Percentiles rank a stretch among this genome's conserved stretches.
These are phyloP conservation scores for Thaleichthys pacificus DNA, from an alignment of 2,797 vertebrate species.

Conservation along the genomic window DNA sequence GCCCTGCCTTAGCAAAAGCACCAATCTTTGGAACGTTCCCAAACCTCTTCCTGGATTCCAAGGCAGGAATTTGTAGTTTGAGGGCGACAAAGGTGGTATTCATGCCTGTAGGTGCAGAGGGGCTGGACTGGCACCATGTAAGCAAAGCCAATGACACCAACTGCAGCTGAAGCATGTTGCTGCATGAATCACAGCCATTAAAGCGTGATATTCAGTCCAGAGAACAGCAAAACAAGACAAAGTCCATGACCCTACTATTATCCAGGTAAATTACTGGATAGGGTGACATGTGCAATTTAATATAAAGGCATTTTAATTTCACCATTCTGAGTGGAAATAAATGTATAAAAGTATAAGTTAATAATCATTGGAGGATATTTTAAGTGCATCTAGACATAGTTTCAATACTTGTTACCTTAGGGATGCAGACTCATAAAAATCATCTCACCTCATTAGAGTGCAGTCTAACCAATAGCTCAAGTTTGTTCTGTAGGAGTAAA, in stretches of 20 bases:
- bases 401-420: too few relatives aligned
- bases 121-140: conserved; percentile 12
- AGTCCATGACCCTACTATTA: neutral
- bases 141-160: conserved; percentile 16
- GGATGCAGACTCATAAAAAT: neutral
- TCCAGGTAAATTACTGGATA: too few relatives aligned
- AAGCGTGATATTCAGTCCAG: neutral
- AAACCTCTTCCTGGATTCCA: conserved; percentile 39
- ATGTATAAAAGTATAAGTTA: too few relatives aligned
- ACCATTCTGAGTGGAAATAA: too few relatives aligned
- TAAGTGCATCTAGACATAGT: too few relatives aligned
- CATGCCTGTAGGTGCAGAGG: conserved; percentile 31
- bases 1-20: conserved; percentile 10
- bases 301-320: too few relatives aligned
- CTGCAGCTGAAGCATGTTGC: conserved; percentile 5
- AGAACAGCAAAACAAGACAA: neutral
- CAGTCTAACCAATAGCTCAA: neutral
- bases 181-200: conserved; percentile 6
- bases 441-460: neutral
- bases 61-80: conserved; percentile 25
- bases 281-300: too few relatives aligned
- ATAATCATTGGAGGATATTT: neutral
- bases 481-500: neutral
- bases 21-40: conserved; percentile 12
- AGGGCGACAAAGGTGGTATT: conserved; percentile 46